These are phyloP conservation scores for Sphinx pinastri DNA, from an alignment of 2,888 invertebrate species.

Conservation along the genomic window DNA sequence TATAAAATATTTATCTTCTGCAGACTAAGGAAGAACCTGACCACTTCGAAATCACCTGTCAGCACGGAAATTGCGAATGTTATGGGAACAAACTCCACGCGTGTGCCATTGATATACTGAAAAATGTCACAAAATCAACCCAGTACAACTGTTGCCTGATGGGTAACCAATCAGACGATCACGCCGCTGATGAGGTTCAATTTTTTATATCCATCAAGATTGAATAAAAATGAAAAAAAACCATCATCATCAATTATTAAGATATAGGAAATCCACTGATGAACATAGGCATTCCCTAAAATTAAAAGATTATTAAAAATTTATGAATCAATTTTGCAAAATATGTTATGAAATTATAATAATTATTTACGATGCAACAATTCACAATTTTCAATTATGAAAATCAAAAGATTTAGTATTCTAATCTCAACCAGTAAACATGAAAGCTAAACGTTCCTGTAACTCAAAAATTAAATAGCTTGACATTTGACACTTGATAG, in stretches of 20 bases:
- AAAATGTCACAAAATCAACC: conserved; percentile 77
- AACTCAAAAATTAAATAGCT: too few species aligned
- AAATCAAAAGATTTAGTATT: too few species aligned
- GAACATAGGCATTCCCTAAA: too few species aligned
- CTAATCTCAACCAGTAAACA: too few species aligned
- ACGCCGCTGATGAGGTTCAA: conserved; percentile 50
- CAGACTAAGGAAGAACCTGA: conserved; percentile 43
- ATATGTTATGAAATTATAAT: too few species aligned
- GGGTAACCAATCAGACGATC: conserved; percentile 31
- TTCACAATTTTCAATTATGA: neutral
- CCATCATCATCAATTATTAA: too few species aligned
- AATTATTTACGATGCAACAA: neutral
- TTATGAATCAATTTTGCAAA: too few species aligned
- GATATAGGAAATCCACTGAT: too few species aligned
- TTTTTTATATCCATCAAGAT: neutral
- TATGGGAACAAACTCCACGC: conserved; percentile 91
- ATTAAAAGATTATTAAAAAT: too few species aligned
- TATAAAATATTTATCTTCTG: conserved; percentile 27
- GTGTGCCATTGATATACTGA: conserved; percentile 81
- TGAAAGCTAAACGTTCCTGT: too few species aligned
- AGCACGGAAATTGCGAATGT: conserved; percentile 89
- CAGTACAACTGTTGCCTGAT: conserved; percentile 90
- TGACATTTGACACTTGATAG: too few species aligned
- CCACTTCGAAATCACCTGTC: conserved; percentile 85
- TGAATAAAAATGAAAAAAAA: too few species aligned